A percentile compares a stretch with the other conserved stretches of the same genome.
These are phyloP conservation scores for Monopis laevigella DNA, from an alignment of 2,888 invertebrate species.

Conservation along the genomic window DNA sequence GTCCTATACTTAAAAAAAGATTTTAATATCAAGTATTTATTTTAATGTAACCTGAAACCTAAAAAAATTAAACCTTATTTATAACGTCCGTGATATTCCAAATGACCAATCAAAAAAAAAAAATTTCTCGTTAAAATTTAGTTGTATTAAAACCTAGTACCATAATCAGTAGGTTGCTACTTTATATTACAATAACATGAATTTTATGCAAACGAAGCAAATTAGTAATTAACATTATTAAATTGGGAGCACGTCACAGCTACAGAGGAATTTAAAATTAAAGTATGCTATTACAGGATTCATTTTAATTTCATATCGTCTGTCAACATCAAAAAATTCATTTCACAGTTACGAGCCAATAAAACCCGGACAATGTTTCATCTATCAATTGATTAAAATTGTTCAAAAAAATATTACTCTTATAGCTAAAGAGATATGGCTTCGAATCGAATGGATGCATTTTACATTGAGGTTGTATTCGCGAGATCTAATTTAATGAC, in stretches of 20 bases:
- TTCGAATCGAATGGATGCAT: slow-evolving; percentile 13
- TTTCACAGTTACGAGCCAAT: slow-evolving; percentile 24
- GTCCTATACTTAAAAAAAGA: too few species aligned
- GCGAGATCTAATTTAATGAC: slow-evolving; percentile 26
- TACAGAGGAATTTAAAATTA: not conserved
- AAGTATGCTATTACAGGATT: slow-evolving; percentile 18
- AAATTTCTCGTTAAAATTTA: too few species aligned
- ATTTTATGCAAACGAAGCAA: not conserved
- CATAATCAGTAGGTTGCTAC: too few species aligned
- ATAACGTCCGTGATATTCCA: too few species aligned
- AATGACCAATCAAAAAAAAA: too few species aligned
- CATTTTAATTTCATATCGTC: slow-evolving; percentile 25
- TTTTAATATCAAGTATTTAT: too few species aligned
- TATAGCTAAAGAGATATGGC: slow-evolving; percentile 17
- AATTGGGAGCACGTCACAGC: not conserved
- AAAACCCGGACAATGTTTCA: slow-evolving; percentile 24
- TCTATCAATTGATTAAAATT: slow-evolving; percentile 20
- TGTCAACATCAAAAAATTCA: slow-evolving; percentile 27
- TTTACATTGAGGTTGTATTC: slow-evolving; percentile 16
- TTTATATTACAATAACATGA: too few species aligned
- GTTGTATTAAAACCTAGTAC: too few species aligned
- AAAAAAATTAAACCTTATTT: too few species aligned
- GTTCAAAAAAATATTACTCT: slow-evolving; percentile 18
- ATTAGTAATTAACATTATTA: slow-evolving; percentile 2
- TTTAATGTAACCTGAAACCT: too few species aligned